A percentile compares a stretch with the other conserved stretches of the same genome.
Conservation (phyloP, 2,797 vertebrate genomes). For the Halcyon chelicuti region DNA sequence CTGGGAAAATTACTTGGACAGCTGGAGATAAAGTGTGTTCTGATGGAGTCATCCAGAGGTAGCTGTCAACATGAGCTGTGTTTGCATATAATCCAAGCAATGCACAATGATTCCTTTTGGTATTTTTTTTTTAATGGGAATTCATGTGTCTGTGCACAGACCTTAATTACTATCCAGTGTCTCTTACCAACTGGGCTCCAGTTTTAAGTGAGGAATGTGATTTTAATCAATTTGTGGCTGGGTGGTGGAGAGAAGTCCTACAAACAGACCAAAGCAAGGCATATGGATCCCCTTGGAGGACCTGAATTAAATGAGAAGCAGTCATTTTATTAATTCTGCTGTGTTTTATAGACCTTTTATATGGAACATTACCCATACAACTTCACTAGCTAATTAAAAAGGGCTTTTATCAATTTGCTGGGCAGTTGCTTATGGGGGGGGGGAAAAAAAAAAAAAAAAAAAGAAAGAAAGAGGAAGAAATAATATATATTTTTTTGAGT, state of each 20-base stretch:
- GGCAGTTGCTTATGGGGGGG: constrained; percentile 57
- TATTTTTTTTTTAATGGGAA: neutral
- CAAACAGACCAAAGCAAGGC: constrained; percentile 61
- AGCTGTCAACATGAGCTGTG: constrained; percentile 73
- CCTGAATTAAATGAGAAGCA: constrained; percentile 62
- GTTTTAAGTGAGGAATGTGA: constrained; percentile 55
- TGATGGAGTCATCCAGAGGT: constrained; percentile 70
- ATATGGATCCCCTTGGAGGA: constrained; percentile 46
- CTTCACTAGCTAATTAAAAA: constrained; percentile 69
- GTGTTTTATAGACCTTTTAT: constrained; percentile 64
- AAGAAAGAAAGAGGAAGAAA: neutral
- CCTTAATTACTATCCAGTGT: constrained; percentile 52
- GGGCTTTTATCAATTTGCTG: constrained; percentile 65
- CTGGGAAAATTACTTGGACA: constrained; percentile 67
- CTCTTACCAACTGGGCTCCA: constrained; percentile 41
- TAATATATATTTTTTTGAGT: neutral
- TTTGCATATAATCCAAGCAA: constrained; percentile 72
- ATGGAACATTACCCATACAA: constrained; percentile 60
- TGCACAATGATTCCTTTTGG: constrained; percentile 47
- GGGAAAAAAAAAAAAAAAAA: neutral
- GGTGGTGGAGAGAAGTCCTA: neutral
- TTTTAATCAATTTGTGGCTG: constrained; percentile 53
- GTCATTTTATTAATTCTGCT: constrained; percentile 59
- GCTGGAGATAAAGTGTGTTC: constrained; percentile 73
- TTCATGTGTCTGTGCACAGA: constrained; percentile 29